phyloP scores from a whole-genome alignment of 1,140 invertebrate genomes.

The Archegozetes longisetosus region DNA sequence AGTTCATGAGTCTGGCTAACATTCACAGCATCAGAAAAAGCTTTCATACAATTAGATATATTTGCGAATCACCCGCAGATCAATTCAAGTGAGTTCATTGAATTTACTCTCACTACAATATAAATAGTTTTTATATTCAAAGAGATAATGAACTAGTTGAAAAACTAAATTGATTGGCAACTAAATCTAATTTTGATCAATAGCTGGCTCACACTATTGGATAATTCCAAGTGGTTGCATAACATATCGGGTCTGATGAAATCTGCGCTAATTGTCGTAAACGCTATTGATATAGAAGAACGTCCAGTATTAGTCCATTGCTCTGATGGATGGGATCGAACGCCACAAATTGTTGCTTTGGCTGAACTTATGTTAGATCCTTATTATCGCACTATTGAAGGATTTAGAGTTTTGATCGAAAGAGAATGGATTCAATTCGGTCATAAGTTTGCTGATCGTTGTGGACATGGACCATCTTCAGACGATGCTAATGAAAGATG shows the following conservation, averaged over 20 bases:
- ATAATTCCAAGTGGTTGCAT: conserved; percentile 75
- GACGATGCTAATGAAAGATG: conserved; percentile 80
- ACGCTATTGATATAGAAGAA: conserved; percentile 60
- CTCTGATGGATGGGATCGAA: conserved; percentile 92
- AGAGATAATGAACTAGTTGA: neutral
- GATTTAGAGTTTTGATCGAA: conserved; percentile 77
- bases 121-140: neutral
- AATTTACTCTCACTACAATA: neutral
- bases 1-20: conserved; percentile 93
- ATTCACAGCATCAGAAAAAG: conserved; percentile 80
- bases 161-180: neutral
- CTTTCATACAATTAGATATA: conserved; percentile 36
- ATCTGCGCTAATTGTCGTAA: conserved; percentile 57
- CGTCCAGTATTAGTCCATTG: conserved; percentile 87
- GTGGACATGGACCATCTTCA: conserved; percentile 60
- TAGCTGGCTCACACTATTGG: conserved; percentile 72
- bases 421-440: conserved; percentile 92
- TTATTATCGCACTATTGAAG: conserved; percentile 80
- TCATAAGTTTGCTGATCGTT: conserved; percentile 90
- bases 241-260: conserved; percentile 66
- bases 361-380: conserved; percentile 83
- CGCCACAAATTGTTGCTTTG: conserved; percentile 78
- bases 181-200: conserved; percentile 23
- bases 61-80: conserved; percentile 54
- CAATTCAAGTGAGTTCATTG: conserved; percentile 51